Evolutionary conservation across 1,140 invertebrate genomes (phyloP), one percentile per base, ranked within the genome.

Genomic region (Drosophila arizonae): DNA sequence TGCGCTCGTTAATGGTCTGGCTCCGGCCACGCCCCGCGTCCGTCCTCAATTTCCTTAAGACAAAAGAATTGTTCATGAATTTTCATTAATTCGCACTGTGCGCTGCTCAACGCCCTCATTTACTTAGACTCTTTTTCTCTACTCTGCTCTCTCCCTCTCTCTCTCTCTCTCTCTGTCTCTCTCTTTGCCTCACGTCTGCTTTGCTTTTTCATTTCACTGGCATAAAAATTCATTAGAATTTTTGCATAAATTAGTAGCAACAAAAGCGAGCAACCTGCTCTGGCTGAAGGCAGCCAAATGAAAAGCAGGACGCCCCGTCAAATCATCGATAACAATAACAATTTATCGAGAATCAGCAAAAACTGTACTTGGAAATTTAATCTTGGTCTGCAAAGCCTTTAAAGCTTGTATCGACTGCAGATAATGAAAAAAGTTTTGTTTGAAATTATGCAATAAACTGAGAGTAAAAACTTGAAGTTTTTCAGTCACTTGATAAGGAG

Each of bases 211-310:
- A 67, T 46, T 76, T 72, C 43, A 24, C 51, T 79, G 28, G 33
- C 82, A 86, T 87, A 85, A 86, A 87, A 86, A 86, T 86, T 86
- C 81, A 86, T 86, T 86, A 87, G 77, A 81, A 68, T 76, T 86
- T 82, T 73, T 87, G 79, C 82, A 86, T 86, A 87, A 86, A 82
- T 86, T 86, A 86, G 68, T 41, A 77, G 51, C 50, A 54, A 11
- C 50, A 41, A 33, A 51, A 51, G 57, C 71, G 43, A 72, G 66
- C 33, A 50, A 45, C 15, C 28, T 36, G 50, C 6, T 10, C 51
- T 5, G 30, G 4, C 9, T 28, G 21, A 50, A 10, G 48, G 24
- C n/a, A 6, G 17, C n/a, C 43, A 21, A 17, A 4, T 24, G 39
- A 15, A 15, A 6, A 10, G n/a, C 41, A 9, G 36, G 24, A 11